Conservation (phyloP, 2,113 vertebrate genomes). For the Perccottus glenii region DNA sequence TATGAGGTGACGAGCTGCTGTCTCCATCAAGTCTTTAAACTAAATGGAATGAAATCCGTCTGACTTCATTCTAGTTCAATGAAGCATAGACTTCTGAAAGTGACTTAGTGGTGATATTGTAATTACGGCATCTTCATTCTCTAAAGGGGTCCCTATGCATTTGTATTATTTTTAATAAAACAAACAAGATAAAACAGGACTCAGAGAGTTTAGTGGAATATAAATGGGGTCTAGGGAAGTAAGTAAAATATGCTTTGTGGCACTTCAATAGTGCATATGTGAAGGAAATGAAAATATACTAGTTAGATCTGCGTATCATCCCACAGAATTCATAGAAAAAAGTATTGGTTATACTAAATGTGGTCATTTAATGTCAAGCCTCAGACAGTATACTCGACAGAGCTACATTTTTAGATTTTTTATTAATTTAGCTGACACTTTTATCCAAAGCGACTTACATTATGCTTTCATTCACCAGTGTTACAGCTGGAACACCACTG, state of each 20-base stretch:
- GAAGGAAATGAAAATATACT: too few relatives aligned
- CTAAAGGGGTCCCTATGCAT: conserved; percentile 4
- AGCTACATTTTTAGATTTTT: too few relatives aligned
- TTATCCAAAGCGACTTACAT: too few relatives aligned
- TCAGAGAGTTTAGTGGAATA: background rate
- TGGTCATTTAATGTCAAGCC: too few relatives aligned
- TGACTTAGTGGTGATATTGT: conserved; percentile 3
- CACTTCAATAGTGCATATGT: background rate
- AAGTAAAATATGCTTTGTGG: background rate
- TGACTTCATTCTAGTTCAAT: conserved; percentile 39
- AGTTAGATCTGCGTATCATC: too few relatives aligned
- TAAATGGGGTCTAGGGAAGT: background rate
- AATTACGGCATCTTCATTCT: conserved; percentile 7
- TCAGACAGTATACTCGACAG: too few relatives aligned
- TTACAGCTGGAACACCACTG: too few relatives aligned
- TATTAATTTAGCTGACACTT: too few relatives aligned
- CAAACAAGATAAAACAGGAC: conserved; percentile 12
- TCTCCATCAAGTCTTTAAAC: conserved; percentile 40
- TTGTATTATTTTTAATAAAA: conserved; percentile 11
- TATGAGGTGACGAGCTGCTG: conserved; percentile 20
- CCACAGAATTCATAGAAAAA: too few relatives aligned
- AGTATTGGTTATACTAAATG: too few relatives aligned
- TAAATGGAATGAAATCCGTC: conserved; percentile 38
- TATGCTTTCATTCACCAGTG: too few relatives aligned
- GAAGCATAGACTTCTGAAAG: conserved; percentile 21